Evolutionary conservation across 1,140 invertebrate species (phyloP).

Genomic region (Heliconius hewitsoni): DNA sequence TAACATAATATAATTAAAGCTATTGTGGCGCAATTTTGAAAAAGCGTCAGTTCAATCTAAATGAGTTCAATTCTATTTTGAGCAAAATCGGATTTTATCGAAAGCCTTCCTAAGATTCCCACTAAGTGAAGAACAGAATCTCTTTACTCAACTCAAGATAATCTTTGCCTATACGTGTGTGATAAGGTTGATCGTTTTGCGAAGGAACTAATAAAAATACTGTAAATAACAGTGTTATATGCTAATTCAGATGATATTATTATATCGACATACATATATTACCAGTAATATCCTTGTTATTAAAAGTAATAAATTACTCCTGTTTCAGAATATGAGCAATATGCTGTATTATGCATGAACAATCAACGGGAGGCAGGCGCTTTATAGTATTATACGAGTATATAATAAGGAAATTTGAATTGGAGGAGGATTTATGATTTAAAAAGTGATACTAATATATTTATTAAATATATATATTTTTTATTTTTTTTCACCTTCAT

Average conservation of each 20-base stretch:
- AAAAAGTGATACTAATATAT: too few species aligned
- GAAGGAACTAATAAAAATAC: background rate
- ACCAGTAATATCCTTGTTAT: background rate
- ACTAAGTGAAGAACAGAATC: too few species aligned
- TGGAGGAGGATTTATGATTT: background rate
- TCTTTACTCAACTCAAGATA: too few species aligned
- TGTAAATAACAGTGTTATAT: background rate
- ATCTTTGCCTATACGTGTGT: too few species aligned
- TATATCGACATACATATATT: background rate
- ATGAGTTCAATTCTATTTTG: too few species aligned
- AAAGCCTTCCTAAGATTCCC: too few species aligned
- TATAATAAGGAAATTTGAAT: background rate
- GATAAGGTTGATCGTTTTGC: background rate
- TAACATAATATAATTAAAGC: too few species aligned
- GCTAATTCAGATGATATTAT: background rate
- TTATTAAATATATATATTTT: too few species aligned
- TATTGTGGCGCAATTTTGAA: too few species aligned
- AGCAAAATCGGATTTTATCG: too few species aligned
- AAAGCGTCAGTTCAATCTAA: too few species aligned
- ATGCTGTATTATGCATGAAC: slow-evolving; percentile 6
- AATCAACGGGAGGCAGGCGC: slow-evolving; percentile 3
- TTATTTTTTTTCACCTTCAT: too few species aligned
- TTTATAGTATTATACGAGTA: background rate
- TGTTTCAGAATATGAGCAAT: slow-evolving; percentile 2
- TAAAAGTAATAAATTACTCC: slow-evolving; percentile 11